Base-by-base conservation (phyloP, 2,888 invertebrate species). In the Choristoneura rosaceana region DNA sequence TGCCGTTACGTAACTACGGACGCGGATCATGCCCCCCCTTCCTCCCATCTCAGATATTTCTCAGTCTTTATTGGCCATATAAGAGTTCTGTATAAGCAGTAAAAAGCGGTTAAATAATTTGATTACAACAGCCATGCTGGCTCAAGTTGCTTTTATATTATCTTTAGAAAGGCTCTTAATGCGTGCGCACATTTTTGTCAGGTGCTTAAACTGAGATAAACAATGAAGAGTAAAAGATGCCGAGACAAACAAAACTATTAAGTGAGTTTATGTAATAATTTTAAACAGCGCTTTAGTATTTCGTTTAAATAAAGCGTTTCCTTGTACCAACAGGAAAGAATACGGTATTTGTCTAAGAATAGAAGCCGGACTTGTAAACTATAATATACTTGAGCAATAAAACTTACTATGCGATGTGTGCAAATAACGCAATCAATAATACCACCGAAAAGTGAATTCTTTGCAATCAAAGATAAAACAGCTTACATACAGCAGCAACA, bases 1-100 rank as follows among this genome's bases (percentile, higher is more conserved):
- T 81, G 81, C 80, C 77, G 80, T 88, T 88, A 83, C 82, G 81
- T 88, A 89, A 89, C 81, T 77, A 79, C 77, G 77, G 55, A 55
- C 55, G 25, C 55, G 55, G 81, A 82, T 83, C 83, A 82, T 47
- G 63, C 45, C 45, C 77, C 76, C 76, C 70, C 76, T 75, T 70
- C 76, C 68, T 41, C 33, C 67, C 62, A 55, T 67, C 67, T 71
- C 62, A 50, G 71, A 71, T 70, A 71, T 67, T 67, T 67, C 66
- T 66, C 61, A 52, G 61, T 41, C 67, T 71, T 71, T 68, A 71
- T 68, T 71, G 71, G 71, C 58, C 71, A 62, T 71, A 71, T 68
- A 61, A 55, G 70, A 65, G 58, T 55, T 66, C 60, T 61, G 61
- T 55, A 66, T 61, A 52, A 67, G 50, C 64, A 71, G 67, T 71